Conservation (phyloP, 2,797 vertebrate species). For the Lemur catta region DNA sequence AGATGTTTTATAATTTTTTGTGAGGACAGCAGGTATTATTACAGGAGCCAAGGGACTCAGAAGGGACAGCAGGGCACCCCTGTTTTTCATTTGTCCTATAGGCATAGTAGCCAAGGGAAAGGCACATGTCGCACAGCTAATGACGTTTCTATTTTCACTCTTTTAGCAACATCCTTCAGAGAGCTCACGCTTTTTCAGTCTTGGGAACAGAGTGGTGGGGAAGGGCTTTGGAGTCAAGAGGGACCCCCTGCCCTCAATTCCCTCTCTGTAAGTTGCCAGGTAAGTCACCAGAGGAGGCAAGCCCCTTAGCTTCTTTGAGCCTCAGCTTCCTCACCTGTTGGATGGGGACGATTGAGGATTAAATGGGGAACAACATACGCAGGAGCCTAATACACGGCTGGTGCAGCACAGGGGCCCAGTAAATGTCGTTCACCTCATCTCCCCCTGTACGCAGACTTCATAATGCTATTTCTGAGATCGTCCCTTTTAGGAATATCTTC, state of each 20-base stretch:
- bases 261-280: neutral
- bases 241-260: neutral
- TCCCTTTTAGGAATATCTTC: neutral
- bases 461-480: neutral
- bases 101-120: neutral
- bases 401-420: neutral
- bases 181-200: neutral
- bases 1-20: neutral
- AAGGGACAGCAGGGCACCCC: accelerated
- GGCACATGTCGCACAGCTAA: neutral
- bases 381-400: accelerated
- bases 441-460: accelerated
- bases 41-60: neutral
- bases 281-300: neutral
- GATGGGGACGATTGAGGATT: neutral
- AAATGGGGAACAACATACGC: neutral
- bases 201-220: neutral
- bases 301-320: neutral
- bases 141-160: neutral
- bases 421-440: neutral
- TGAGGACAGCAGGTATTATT: neutral
- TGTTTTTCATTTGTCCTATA: neutral
- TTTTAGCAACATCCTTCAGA: neutral
- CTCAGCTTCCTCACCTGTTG: neutral
- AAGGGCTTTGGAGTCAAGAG: neutral